Evolutionary conservation across 2,797 vertebrate species (phyloP).

Genomic region (Echiichthys vipera): DNA sequence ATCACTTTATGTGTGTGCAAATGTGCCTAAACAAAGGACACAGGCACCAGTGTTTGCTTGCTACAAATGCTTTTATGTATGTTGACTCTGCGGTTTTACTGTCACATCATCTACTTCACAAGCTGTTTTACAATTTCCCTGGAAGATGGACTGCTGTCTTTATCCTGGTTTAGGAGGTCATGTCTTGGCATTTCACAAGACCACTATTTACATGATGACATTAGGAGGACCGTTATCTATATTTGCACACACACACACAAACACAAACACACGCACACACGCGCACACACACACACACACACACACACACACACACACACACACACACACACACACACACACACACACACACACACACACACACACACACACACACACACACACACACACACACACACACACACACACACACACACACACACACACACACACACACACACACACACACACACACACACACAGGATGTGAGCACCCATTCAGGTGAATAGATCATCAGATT

Average conservation of each 20-base stretch:
- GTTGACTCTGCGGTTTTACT: background rate
- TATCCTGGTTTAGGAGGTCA: slow-evolving; percentile 6
- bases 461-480: background rate
- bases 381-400: slow-evolving; percentile 14
- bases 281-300: background rate
- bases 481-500: slow-evolving; percentile 41
- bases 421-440: slow-evolving; percentile 7
- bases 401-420: background rate
- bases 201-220: background rate
- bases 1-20: background rate
- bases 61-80: background rate
- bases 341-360: background rate
- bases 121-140: background rate
- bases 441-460: slow-evolving; percentile 21
- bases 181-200: slow-evolving; percentile 28
- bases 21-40: background rate
- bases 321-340: slow-evolving; percentile 8
- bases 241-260: background rate
- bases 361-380: slow-evolving; percentile 11
- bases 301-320: slow-evolving; percentile 14
- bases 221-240: background rate
- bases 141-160: background rate
- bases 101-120: background rate
- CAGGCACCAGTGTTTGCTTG: background rate
- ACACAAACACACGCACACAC: background rate